These are phyloP conservation scores for Silurus asotus DNA, from an alignment of 2,113 vertebrate genomes.

Conservation along the genomic window DNA sequence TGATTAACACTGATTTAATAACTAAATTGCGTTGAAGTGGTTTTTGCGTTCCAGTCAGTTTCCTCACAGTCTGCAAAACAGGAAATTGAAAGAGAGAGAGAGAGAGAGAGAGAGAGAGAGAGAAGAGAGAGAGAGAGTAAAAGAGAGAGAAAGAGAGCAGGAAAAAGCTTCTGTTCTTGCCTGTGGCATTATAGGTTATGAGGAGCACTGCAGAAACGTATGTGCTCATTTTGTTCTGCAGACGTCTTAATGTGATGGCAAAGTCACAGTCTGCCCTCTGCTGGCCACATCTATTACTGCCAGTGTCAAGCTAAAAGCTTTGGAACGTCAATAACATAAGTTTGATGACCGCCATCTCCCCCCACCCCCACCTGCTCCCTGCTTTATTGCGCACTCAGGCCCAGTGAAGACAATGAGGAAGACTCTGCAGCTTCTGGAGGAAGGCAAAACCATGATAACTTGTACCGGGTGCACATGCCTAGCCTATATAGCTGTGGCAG, in stretches of 20 bases:
- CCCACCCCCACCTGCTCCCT: too few relatives aligned
- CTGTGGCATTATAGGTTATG: slow-evolving; percentile 18
- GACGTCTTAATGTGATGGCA: neutral
- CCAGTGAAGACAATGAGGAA: slow-evolving; percentile 87
- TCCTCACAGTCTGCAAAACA: slow-evolving; percentile 2
- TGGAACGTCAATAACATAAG: slow-evolving; percentile 7
- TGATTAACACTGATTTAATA: neutral
- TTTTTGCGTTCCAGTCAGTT: neutral
- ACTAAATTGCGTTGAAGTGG: neutral
- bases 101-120: neutral
- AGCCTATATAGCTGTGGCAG: slow-evolving; percentile 98
- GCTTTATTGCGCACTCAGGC: slow-evolving; percentile 68
- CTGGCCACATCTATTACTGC: slow-evolving; percentile 51
- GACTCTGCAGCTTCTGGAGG: slow-evolving; percentile 84
- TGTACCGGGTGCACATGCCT: slow-evolving; percentile 98
- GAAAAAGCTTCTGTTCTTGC: slow-evolving; percentile 10
- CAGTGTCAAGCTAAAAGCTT: slow-evolving; percentile 1
- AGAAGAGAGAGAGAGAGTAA: neutral
- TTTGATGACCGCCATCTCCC: too few relatives aligned
- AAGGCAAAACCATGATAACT: slow-evolving; percentile 88
- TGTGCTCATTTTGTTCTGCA: slow-evolving; percentile 37
- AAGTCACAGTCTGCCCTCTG: slow-evolving; percentile 58
- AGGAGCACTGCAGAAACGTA: slow-evolving; percentile 33
- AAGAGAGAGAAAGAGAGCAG: neutral
- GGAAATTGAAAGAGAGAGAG: neutral